Evolutionary conservation across 2,888 invertebrate species (phyloP).

Genomic region (Netelia inedita): DNA sequence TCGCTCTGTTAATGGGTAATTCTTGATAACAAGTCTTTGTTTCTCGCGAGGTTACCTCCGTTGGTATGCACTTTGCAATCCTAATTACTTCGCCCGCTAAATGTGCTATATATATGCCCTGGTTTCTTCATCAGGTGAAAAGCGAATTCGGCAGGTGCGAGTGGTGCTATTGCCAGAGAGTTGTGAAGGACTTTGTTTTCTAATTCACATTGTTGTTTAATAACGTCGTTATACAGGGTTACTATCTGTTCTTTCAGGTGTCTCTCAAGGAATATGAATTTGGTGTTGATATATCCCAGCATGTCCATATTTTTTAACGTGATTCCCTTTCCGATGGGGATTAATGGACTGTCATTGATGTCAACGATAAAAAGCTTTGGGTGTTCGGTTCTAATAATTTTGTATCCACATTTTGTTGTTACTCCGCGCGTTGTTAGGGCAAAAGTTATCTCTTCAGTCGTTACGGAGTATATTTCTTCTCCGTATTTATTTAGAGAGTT

Average conservation of each 20-base stretch:
- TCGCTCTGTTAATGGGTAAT: slow-evolving; percentile 12
- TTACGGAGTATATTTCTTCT: slow-evolving; percentile 31
- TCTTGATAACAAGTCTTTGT: slow-evolving; percentile 6
- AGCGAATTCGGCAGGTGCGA: no score
- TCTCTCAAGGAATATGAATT: slow-evolving; percentile 72
- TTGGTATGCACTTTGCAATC: slow-evolving; percentile 30
- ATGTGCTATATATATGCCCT: slow-evolving; percentile 33
- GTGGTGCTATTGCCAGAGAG: no score
- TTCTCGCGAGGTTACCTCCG: slow-evolving; percentile 3
- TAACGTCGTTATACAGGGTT: no score
- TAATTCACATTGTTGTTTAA: no score
- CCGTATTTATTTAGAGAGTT: slow-evolving; percentile 16
- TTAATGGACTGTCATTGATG: not conserved
- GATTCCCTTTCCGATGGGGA: not conserved
- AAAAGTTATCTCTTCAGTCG: slow-evolving; percentile 55
- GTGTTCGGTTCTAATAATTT: slow-evolving; percentile 11
- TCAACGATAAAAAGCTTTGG: slow-evolving; percentile 60
- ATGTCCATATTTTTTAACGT: slow-evolving; percentile 46
- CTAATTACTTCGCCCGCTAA: slow-evolving; percentile 33
- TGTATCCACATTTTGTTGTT: slow-evolving; percentile 51
- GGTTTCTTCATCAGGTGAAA: no score
- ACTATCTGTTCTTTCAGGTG: slow-evolving; percentile 65
- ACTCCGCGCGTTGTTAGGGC: slow-evolving; percentile 38
- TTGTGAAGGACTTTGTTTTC: no score
- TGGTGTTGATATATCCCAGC: slow-evolving; percentile 66